Base-by-base conservation (phyloP, 2,888 invertebrate species). In the Theodoxus fluviatilis region DNA sequence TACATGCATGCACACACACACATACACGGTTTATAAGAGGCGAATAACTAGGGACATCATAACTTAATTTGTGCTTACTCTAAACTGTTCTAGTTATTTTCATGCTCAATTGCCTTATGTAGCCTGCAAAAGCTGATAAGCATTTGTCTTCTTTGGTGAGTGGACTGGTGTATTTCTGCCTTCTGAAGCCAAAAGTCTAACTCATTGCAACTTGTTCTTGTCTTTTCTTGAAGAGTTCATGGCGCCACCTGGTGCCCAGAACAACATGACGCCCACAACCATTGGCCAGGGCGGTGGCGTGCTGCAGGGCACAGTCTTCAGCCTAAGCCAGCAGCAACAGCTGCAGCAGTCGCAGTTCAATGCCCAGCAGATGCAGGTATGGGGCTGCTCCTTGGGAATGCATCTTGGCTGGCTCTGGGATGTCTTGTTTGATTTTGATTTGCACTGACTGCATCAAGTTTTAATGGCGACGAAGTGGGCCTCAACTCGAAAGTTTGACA, bases 361-460 rank as follows among this genome's bases (percentile, higher is more conserved):
- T 22, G 78, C 80, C 7, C 81, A 81, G 64, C 81, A 81, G 71
- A 71, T 81, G 76, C 79, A 33, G 78, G 78, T 22, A 76, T 79
- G 38, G 78, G 75, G 22, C 71, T 79, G 70, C 77, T 79, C 73
- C 78, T 74, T 72, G 72, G 71, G 66, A 72, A 47, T 49, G 63
- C 63, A 31, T 15, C 35, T 63, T 18, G 18, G n/a, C 12, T 7
- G 15, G n/a, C 12, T 40, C 35, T 28, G 4, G 22, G n/a, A n/a
- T n/a, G n/a, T 59, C 6, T 25, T 22, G 15, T 43, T 40, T 40
- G 25, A 38, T 38, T 25, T 65, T 35, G n/a, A 65, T 73, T 57
- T 38, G 28, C 22, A 67, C n/a, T 47, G 61, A 28, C 25, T 18
- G 2, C 9, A 1, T 18, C 28, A 61, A 37, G 18, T 18, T 35